These are phyloP conservation scores for Galemys pyrenaicus DNA, from an alignment of 2,113 vertebrate species.

Conservation along the genomic window DNA sequence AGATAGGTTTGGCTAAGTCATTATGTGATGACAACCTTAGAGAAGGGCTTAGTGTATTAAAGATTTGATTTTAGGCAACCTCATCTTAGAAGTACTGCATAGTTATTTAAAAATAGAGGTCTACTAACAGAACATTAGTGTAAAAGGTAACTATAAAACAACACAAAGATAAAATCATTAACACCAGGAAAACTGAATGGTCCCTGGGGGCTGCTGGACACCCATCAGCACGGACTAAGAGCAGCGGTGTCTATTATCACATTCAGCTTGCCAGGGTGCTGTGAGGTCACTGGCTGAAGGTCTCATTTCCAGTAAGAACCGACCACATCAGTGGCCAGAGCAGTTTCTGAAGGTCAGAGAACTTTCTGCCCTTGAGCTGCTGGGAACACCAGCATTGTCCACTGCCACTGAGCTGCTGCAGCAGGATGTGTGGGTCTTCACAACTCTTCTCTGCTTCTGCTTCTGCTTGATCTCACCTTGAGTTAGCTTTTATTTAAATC, in stretches of 20 bases:
- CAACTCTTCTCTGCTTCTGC: not conserved
- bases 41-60: not conserved
- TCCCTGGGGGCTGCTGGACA: accelerated
- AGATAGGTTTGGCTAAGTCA: not conserved
- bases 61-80: not conserved
- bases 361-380: not conserved
- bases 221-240: not conserved
- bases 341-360: not conserved
- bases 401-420: accelerated
- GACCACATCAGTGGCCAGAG: not conserved
- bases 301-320: not conserved
- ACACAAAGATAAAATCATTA: not conserved
- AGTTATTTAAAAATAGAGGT: not conserved
- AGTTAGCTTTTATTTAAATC: constrained; percentile 20
- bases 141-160: not conserved
- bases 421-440: not conserved
- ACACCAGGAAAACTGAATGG: accelerated
- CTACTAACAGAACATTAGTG: not conserved
- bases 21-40: not conserved
- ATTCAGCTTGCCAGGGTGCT: not conserved
- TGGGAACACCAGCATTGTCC: not conserved
- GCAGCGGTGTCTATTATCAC: not conserved
- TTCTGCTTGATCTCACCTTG: not conserved
- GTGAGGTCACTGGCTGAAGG: not conserved
- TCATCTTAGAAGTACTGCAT: not conserved